phyloP scores from a whole-genome alignment of 2,113 vertebrate genomes.

The Mesocricetus auratus region DNA sequence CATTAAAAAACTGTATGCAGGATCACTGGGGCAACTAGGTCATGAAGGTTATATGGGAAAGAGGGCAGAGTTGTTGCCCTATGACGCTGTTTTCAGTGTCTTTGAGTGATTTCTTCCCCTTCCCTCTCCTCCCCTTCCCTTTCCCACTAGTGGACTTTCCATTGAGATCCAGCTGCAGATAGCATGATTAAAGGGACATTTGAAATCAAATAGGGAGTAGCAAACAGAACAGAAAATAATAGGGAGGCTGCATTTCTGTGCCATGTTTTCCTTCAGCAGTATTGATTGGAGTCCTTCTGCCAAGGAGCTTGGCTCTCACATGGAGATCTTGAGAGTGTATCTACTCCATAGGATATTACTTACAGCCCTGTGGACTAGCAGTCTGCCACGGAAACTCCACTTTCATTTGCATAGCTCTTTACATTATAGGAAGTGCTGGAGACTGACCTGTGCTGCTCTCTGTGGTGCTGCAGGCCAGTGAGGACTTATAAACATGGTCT shows the following conservation, averaged over 20 bases:
- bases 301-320: conserved; percentile 28
- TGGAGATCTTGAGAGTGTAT: conserved; percentile 14
- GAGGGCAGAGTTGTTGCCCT: not conserved
- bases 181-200: conserved; percentile 13
- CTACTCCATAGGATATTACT: conserved; percentile 47
- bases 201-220: not conserved
- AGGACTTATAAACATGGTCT: conserved; percentile 56
- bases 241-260: not conserved
- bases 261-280: not conserved
- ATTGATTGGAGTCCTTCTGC: conserved; percentile 14
- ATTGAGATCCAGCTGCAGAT: not conserved
- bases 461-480: conserved; percentile 21
- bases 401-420: conserved; percentile 60
- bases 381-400: conserved; percentile 49
- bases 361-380: conserved; percentile 19
- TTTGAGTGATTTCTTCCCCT: not conserved
- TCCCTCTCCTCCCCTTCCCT: not conserved
- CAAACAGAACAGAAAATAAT: not conserved
- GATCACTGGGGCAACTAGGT: not conserved
- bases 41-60: not conserved
- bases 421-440: conserved; percentile 27
- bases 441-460: conserved; percentile 57
- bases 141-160: not conserved
- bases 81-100: not conserved
- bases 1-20: not conserved